phyloP scores from a whole-genome alignment of 2,888 invertebrate species.

The Nomada flava region DNA sequence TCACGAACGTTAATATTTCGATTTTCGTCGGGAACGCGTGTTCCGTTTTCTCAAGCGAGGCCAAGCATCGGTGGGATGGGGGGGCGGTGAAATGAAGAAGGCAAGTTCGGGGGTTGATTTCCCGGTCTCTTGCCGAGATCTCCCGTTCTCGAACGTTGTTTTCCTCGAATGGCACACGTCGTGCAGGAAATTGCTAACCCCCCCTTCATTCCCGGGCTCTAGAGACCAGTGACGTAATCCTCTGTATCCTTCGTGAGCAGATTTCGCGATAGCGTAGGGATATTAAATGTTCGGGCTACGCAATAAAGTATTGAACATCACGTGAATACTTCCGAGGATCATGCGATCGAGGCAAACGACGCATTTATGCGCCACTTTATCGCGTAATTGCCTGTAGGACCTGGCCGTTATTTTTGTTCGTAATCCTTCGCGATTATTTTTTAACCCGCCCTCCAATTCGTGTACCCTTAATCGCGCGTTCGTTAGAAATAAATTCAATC shows the following conservation, averaged over 20 bases:
- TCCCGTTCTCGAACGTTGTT: slow-evolving; percentile 63
- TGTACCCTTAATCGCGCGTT: background rate
- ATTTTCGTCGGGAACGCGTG: slow-evolving; percentile 58
- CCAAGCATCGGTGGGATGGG: no score
- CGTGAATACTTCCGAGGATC: slow-evolving; percentile 37
- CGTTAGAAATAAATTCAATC: no score
- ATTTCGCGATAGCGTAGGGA: slow-evolving; percentile 46
- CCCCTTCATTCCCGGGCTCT: background rate
- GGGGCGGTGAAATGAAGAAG: slow-evolving; percentile 13
- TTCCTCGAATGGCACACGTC: slow-evolving; percentile 63
- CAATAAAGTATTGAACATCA: slow-evolving; percentile 52
- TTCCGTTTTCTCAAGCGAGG: slow-evolving; percentile 48
- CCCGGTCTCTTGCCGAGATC: slow-evolving; percentile 54
- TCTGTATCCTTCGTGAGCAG: slow-evolving; percentile 55
- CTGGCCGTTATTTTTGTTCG: background rate
- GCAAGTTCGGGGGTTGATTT: slow-evolving; percentile 36
- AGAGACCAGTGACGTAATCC: slow-evolving; percentile 46
- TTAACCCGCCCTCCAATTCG: background rate
- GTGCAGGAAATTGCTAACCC: slow-evolving; percentile 64
- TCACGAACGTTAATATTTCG: slow-evolving; percentile 65
- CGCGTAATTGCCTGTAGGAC: slow-evolving; percentile 35
- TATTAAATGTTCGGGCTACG: slow-evolving; percentile 48
- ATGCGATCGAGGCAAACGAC: background rate
- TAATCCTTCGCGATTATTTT: background rate
- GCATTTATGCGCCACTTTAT: slow-evolving; percentile 19